Evolutionary conservation across 2,113 vertebrate genomes (phyloP).

Genomic region (Ailurus styani): DNA sequence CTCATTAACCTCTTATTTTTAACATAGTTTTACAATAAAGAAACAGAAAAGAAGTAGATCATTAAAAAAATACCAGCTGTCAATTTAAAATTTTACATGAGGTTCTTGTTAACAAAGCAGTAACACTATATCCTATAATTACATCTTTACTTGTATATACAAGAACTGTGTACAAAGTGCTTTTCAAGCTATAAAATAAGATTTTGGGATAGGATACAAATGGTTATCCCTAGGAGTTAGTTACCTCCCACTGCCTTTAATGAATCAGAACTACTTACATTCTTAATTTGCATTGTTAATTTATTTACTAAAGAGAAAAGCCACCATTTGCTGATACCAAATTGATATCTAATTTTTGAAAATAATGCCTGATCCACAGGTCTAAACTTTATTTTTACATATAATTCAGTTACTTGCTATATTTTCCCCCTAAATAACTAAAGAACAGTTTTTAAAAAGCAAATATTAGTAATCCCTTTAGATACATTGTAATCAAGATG

Average conservation of each 20-base stretch:
- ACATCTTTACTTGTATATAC: constrained; percentile 71
- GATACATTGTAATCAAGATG: constrained; percentile 22
- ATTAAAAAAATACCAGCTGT: constrained; percentile 73
- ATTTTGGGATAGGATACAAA: constrained; percentile 73
- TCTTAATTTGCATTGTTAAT: constrained; percentile 43
- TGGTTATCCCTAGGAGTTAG: constrained; percentile 42
- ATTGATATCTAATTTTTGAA: constrained; percentile 30
- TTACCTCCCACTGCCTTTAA: constrained; percentile 26
- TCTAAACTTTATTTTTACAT: constrained; percentile 40
- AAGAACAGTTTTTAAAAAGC: constrained; percentile 26
- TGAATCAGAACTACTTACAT: constrained; percentile 26
- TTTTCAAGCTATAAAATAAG: constrained; percentile 76
- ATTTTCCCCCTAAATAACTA: constrained; percentile 24
- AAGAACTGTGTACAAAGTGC: constrained; percentile 74
- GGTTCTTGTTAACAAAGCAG: constrained; percentile 70
- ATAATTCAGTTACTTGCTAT: constrained; percentile 41
- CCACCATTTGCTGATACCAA: constrained; percentile 36
- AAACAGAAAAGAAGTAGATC: constrained; percentile 63
- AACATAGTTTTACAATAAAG: constrained; percentile 73
- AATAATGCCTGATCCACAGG: constrained; percentile 36
- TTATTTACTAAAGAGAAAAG: constrained; percentile 37
- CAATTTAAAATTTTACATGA: constrained; percentile 68
- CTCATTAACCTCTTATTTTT: constrained; percentile 76
- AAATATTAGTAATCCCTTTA: constrained; percentile 38
- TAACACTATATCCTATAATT: constrained; percentile 64